Base-by-base conservation (phyloP, 2,888 invertebrate species). In the Hypsopygia costalis region DNA sequence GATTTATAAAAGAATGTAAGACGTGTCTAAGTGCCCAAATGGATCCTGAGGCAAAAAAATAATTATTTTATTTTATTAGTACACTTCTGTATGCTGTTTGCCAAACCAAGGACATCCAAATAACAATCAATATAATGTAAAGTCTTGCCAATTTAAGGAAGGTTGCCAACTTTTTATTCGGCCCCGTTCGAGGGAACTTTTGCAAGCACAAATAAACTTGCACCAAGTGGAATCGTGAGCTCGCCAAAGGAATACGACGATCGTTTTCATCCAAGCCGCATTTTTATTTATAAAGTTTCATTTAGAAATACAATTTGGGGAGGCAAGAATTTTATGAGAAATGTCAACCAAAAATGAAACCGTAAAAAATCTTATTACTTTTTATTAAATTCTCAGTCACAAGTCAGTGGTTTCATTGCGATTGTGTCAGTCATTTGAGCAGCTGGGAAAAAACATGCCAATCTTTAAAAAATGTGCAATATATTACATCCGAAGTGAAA, bases 61-160 rank as follows among this genome's bases (percentile, higher is more conserved):
- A n/a, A n/a, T n/a, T n/a, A n/a, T n/a, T n/a, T n/a, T n/a, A n/a
- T n/a, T n/a, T n/a, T n/a, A n/a, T n/a, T n/a, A n/a, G n/a, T n/a
- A n/a, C n/a, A n/a, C n/a, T n/a, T n/a, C n/a, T n/a, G n/a, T n/a
- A n/a, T n/a, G n/a, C n/a, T n/a, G n/a, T n/a, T 37, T 46, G 51
- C 53, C 51, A 54, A 54, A 48, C 47, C 43, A 42, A 44, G 41
- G 30, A 43, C 42, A 43, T 43, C 37, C 42, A 46, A 51, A 53
- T 4, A 16, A 16, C 43, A 48, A 49, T 52, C 49, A 46, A 51
- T 51, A 54, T 51, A 48, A 49, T 51, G 48, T 44, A 43, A 51
- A 51, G 40, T 49, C 51, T 50, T 48, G 47, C 50, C 49, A 53
- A 55, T 50, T 52, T 46, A 8, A 44, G 28, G 38, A 28, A 36